phyloP scores from a whole-genome alignment of 2,888 invertebrate genomes.

The Beris chalybata region DNA sequence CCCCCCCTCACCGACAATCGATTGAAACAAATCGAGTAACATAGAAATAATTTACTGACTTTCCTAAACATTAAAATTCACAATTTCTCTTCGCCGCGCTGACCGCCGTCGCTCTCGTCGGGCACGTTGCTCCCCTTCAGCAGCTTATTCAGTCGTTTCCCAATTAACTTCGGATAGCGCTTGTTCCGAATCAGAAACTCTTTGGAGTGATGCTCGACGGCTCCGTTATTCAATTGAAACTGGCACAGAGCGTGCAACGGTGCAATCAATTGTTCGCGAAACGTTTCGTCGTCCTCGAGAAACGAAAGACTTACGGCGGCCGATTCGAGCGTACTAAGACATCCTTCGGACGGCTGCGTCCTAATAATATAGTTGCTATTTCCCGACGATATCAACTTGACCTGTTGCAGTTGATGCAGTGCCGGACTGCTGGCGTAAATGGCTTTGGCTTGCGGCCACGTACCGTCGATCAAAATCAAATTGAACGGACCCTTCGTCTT shows the following conservation, averaged over 20 bases:
- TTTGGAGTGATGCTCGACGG: slow-evolving; percentile 91
- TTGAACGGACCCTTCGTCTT: slow-evolving; percentile 64
- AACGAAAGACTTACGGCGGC: slow-evolving; percentile 78
- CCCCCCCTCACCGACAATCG: too few species aligned
- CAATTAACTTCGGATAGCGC: slow-evolving; percentile 77
- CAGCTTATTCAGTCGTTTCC: slow-evolving; percentile 70
- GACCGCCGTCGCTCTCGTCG: slow-evolving; percentile 1
- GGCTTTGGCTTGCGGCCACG: slow-evolving; percentile 94
- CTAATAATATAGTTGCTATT: slow-evolving; percentile 88
- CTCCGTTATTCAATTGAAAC: slow-evolving; percentile 87
- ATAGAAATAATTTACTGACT: too few species aligned
- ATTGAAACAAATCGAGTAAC: too few species aligned
- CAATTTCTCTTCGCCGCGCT: too few species aligned
- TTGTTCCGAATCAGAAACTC: slow-evolving; percentile 82
- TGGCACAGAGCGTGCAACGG: slow-evolving; percentile 83
- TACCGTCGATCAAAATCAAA: slow-evolving; percentile 86
- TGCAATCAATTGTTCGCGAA: slow-evolving; percentile 68
- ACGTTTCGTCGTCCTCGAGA: slow-evolving; percentile 68
- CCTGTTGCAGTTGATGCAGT: slow-evolving; percentile 75
- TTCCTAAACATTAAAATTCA: too few species aligned
- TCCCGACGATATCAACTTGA: slow-evolving; percentile 72
- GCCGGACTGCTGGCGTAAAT: slow-evolving; percentile 82
- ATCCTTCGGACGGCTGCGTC: slow-evolving; percentile 90
- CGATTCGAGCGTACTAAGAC: slow-evolving; percentile 87
- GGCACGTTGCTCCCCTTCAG: slow-evolving; percentile 51